Base-by-base conservation (phyloP, 35 echinoderm and acorn worm genomes). In the Holothuria glaberrima region DNA sequence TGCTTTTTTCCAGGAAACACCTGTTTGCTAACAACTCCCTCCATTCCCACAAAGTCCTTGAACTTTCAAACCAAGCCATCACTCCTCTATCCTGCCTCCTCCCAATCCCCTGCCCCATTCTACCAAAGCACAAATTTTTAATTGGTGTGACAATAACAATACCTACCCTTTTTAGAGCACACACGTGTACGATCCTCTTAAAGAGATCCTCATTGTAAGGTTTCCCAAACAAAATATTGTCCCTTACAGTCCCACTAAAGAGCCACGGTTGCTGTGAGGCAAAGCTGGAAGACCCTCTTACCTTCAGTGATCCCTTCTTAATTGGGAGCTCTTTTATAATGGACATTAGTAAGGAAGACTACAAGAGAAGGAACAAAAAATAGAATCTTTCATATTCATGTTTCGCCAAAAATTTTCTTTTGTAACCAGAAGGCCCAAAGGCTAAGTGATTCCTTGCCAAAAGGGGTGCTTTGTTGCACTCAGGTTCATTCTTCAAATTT, bases 191-290 rank as follows among this genome's bases (percentile, higher is more conserved):
- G 32, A 98, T 92, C 27, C 65, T 87, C 9, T 91, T 20, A 26
- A 78, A 98, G 50, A 81, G 88, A 30, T 86, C 83, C 38, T 92
- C 71, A 14, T 92, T 60, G 24, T 78, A 98, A 34, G 64, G 41
- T 66, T 91, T 94, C 30, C 95, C 92, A 65, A 98, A 98, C 14
- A 91, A 52, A 34, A 98, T 90, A 69, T 98, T 98, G 14, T 98
- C 71, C 45, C 88, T 73, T 0, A 98, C 81, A 35, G 93, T 98
- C 4, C 95, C 95, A 41, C 80, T 91, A 35, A 98, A 98, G 14
- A 92, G 72, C 93, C 95, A 98, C 10, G 95, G 90, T 63, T 98
- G 89, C 77, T 98, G 96, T 20, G 91, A 71, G 3, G 88, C 96
- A 65, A 95, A 98, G 32, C 93, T 71, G 0, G 89, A 46, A 12